Percentiles rank a stretch among this genome's conserved stretches.
phyloP scores from a whole-genome alignment of 2,113 vertebrate genomes.

The Pseudopodoces humilis region DNA sequence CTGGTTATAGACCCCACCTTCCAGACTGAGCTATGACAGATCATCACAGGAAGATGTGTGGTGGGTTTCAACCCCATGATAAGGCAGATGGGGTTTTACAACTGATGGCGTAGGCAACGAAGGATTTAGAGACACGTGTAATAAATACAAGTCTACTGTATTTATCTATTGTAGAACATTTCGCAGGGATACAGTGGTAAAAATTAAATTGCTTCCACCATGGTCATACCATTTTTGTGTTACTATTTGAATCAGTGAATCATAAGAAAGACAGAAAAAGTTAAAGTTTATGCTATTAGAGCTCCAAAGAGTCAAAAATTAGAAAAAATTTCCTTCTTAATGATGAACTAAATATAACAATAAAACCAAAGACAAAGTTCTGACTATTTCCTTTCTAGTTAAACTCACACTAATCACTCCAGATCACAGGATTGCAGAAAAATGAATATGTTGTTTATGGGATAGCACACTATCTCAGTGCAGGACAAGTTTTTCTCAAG shows the following conservation, averaged over 20 bases:
- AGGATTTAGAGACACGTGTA: background rate
- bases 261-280: background rate
- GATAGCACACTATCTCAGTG: background rate
- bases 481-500: background rate
- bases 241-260: background rate
- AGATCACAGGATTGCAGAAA: background rate
- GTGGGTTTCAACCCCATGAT: background rate
- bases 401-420: background rate
- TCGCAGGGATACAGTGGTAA: background rate
- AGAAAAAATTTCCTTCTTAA: background rate
- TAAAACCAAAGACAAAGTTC: background rate
- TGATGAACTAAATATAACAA: background rate
- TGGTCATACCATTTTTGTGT: background rate
- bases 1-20: background rate
- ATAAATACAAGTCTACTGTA: background rate
- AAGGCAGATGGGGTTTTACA: background rate
- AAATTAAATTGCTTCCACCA: background rate
- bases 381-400: background rate
- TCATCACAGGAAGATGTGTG: accelerated
- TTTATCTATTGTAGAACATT: background rate
- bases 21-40: background rate
- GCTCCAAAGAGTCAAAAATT: background rate
- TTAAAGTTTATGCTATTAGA: background rate
- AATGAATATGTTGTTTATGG: accelerated
- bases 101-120: background rate